phyloP scores from a whole-genome alignment of 2,888 invertebrate species.

The Rhimphoctona megacephalus region DNA sequence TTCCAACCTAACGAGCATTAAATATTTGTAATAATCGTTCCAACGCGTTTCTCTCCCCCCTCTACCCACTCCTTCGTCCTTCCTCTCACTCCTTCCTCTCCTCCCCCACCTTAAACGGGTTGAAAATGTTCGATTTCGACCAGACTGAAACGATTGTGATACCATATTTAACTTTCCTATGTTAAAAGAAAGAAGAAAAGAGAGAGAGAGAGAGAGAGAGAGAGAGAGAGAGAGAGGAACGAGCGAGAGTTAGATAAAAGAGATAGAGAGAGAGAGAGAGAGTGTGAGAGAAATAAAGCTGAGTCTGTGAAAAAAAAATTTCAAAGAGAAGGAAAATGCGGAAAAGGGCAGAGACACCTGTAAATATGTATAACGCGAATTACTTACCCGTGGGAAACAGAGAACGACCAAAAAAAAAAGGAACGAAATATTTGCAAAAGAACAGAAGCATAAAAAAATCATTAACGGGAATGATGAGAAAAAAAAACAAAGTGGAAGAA shows the following conservation, averaged over 20 bases:
- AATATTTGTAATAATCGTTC: conserved; percentile 57
- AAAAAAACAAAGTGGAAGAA: conserved; percentile 39
- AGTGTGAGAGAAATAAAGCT: conserved; percentile 26
- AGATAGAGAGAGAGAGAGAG: conserved; percentile 33
- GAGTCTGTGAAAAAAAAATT: conserved; percentile 53
- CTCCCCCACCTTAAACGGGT: conserved; percentile 75
- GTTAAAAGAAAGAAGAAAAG: conserved; percentile 76
- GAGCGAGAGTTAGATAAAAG: conserved; percentile 41
- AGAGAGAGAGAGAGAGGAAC: conserved; percentile 49
- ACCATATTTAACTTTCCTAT: conserved; percentile 85
- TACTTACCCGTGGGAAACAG: conserved; percentile 64
- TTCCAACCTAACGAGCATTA: conserved; percentile 31
- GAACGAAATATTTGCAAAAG: conserved; percentile 44
- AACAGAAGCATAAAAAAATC: conserved; percentile 33
- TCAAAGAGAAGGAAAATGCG: conserved; percentile 55
- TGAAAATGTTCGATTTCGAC: conserved; percentile 84
- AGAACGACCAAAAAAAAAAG: conserved; percentile 44
- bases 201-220: conserved; percentile 25
- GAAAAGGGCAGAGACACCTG: conserved; percentile 75
- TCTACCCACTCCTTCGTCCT: conserved; percentile 43
- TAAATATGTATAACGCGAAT: conserved; percentile 80
- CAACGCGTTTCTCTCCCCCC: conserved; percentile 77
- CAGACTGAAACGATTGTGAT: conserved; percentile 85
- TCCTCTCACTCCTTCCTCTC: conserved; percentile 5
- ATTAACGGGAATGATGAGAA: conserved; percentile 49